Conservation (phyloP, 2,888 invertebrate species). For the Pristionchus fissidentatus region DNA sequence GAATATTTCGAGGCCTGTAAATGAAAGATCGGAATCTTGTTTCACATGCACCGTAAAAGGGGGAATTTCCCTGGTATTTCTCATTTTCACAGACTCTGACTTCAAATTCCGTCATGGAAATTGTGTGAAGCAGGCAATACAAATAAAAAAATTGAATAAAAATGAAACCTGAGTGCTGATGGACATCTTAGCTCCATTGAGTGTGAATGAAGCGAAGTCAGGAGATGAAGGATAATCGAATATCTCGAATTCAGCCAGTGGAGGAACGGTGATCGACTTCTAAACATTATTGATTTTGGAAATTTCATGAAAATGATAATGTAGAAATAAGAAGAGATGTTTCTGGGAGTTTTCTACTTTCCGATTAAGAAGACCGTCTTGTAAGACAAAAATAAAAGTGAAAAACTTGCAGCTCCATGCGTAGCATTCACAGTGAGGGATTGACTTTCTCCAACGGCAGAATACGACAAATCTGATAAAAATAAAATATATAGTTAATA, state of each 20-base stretch:
- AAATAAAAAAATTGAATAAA: not conserved
- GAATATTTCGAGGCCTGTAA: slow-evolving; percentile 39
- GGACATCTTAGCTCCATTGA: slow-evolving; percentile 58
- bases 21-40: too few species aligned
- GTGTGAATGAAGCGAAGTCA: slow-evolving; percentile 57
- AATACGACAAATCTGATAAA: not conserved
- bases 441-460: not conserved
- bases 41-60: too few species aligned
- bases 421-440: not conserved
- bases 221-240: slow-evolving; percentile 61
- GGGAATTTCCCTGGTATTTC: too few species aligned
- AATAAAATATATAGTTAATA: not conserved
- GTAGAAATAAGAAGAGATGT: not conserved
- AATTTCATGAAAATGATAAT: not conserved
- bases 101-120: not conserved
- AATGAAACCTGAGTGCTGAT: slow-evolving; percentile 48
- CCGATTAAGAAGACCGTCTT: not conserved
- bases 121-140: not conserved
- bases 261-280: slow-evolving; percentile 53
- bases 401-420: not conserved
- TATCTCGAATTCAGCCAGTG: slow-evolving; percentile 64
- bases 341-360: too few species aligned
- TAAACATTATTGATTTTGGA: too few species aligned
- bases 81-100: not conserved
- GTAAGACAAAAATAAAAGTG: not conserved